These are phyloP conservation scores for Nephotettix cincticeps DNA, from an alignment of 1,140 invertebrate species.

Conservation along the genomic window DNA sequence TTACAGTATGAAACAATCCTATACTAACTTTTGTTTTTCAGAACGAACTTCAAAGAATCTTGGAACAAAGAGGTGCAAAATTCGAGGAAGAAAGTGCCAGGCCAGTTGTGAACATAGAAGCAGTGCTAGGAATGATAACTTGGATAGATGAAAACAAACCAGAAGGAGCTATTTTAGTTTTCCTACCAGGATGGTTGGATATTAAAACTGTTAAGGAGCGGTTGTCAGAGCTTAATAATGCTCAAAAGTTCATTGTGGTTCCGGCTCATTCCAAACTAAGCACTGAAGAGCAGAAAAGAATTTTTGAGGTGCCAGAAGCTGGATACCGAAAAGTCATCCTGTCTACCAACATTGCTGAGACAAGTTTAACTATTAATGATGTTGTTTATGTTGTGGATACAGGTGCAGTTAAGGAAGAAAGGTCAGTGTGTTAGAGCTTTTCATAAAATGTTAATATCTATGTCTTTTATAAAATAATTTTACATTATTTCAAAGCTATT, in stretches of 20 bases:
- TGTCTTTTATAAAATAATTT: too few species aligned
- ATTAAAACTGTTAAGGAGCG: conserved; percentile 1
- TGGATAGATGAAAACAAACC: conserved; percentile 9
- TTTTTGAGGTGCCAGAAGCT: conserved; percentile 62
- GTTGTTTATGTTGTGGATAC: conserved; percentile 80
- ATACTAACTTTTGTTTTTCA: conserved; percentile 17
- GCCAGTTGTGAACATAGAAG: background rate
- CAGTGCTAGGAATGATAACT: conserved; percentile 4
- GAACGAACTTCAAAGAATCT: background rate
- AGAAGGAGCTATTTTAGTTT: conserved; percentile 78
- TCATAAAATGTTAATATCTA: background rate
- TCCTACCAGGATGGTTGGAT: conserved; percentile 65
- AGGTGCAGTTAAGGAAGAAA: conserved; percentile 35
- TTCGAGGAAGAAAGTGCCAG: background rate
- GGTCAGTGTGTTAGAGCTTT: conserved; percentile 1
- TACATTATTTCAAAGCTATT: too few species aligned
- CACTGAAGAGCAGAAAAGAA: conserved; percentile 72
- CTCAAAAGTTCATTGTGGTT: conserved; percentile 57
- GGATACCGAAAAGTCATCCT: conserved; percentile 72
- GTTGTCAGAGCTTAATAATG: background rate
- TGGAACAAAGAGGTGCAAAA: background rate
- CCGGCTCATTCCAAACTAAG: conserved; percentile 79
- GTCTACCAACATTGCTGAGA: conserved; percentile 80
- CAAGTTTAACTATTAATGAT: conserved; percentile 88
- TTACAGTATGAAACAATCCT: too few species aligned